Evolutionary conservation across 2,113 vertebrate species (phyloP).

Genomic region (Callipepla californica): DNA sequence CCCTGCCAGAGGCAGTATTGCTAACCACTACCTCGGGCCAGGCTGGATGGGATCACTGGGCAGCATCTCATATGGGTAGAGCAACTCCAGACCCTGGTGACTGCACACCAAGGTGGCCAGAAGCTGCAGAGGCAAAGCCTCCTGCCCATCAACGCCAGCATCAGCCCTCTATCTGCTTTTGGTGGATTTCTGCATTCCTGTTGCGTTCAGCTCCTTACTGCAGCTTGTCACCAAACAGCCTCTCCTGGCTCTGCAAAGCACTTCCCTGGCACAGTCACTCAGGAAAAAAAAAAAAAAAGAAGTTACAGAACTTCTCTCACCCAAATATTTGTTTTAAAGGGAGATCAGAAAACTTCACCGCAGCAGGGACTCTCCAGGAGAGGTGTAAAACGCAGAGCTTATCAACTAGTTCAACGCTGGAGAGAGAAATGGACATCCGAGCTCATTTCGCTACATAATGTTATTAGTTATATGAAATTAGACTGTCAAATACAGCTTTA

Average conservation of each 20-base stretch:
- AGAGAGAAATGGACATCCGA: conserved; percentile 57
- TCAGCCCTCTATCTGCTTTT: not conserved
- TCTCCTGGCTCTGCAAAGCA: not conserved
- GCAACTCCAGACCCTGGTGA: not conserved
- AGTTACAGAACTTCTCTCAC: not conserved
- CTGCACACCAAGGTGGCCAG: not conserved
- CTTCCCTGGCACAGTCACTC: not conserved
- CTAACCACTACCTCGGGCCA: no score
- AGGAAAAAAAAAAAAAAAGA: not conserved
- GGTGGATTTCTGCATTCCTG: not conserved
- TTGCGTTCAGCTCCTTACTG: not conserved
- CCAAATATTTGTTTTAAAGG: conserved; percentile 22
- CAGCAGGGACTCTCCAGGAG: not conserved
- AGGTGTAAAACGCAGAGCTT: conserved; percentile 23
- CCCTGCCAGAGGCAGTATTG: no score
- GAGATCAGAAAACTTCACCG: not conserved
- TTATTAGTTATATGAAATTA: conserved; percentile 78
- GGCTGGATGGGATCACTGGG: no score
- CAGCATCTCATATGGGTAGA: not conserved
- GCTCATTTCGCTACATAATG: conserved; percentile 65
- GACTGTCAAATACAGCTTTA: conserved; percentile 74
- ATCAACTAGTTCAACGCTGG: conserved; percentile 25
- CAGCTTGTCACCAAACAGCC: not conserved
- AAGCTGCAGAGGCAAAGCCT: not conserved
- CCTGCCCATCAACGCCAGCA: not conserved